A percentile compares a stretch with the other conserved stretches of the same genome.
Conservation (phyloP, 1,140 invertebrate genomes). For the Neuroterus valhalla region DNA sequence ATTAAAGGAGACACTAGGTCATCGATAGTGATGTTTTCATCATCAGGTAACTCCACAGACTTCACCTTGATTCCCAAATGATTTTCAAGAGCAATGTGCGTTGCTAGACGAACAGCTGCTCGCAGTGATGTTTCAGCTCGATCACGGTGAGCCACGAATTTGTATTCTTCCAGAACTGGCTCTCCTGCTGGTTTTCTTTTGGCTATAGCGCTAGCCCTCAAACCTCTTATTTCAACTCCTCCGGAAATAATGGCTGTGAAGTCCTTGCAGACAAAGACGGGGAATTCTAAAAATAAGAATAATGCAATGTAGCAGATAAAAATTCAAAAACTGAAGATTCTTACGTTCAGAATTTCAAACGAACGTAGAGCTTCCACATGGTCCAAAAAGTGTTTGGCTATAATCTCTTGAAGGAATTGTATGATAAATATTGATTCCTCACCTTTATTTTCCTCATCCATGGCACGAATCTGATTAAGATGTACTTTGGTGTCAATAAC, state of each 20-base stretch:
- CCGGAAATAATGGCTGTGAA: slow-evolving; percentile 77
- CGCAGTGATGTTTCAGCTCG: slow-evolving; percentile 55
- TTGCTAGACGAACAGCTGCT: slow-evolving; percentile 76
- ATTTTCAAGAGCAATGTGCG: slow-evolving; percentile 89
- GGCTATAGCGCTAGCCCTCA: slow-evolving; percentile 87
- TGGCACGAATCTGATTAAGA: slow-evolving; percentile 70
- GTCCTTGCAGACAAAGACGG: slow-evolving; percentile 74
- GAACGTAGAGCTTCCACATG: no score
- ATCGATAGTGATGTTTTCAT: slow-evolving; percentile 70
- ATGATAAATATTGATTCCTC: slow-evolving; percentile 35
- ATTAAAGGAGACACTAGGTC: slow-evolving; percentile 76
- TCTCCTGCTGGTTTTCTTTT: slow-evolving; percentile 79
- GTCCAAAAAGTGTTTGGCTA: no score
- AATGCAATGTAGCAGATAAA: slow-evolving; percentile 12
- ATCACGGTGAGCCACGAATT: slow-evolving; percentile 79
- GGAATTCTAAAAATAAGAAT: slow-evolving; percentile 60
- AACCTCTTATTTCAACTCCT: slow-evolving; percentile 88
- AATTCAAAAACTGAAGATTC: no score
- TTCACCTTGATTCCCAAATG: slow-evolving; percentile 81
- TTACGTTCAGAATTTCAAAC: no score
- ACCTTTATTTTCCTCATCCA: slow-evolving; percentile 63
- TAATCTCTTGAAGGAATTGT: no score
- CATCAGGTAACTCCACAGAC: slow-evolving; percentile 80
- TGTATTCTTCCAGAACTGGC: slow-evolving; percentile 84
- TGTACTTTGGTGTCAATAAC: slow-evolving; percentile 86